A percentile compares a stretch with the other conserved stretches of the same genome.
Evolutionary conservation across 2,113 vertebrate species (phyloP).

Genomic region (Thryonomys swinderianus): DNA sequence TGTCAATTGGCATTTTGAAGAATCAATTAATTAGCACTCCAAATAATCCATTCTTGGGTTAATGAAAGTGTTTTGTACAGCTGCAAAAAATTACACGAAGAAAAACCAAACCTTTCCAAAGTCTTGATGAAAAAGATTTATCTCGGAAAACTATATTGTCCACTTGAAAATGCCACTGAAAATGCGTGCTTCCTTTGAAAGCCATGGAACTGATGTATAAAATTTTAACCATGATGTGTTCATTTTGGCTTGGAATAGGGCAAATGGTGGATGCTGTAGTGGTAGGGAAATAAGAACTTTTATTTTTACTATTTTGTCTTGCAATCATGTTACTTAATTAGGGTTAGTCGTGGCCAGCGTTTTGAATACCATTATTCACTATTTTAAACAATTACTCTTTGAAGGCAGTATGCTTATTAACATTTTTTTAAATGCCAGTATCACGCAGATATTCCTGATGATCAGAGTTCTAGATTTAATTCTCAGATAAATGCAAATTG

Average conservation of each 20-base stretch:
- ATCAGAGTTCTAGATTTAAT: slow-evolving; percentile 57
- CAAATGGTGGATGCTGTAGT: neutral
- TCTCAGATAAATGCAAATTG: slow-evolving; percentile 49
- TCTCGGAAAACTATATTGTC: slow-evolving; percentile 41
- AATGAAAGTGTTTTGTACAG: slow-evolving; percentile 90
- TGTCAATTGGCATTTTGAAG: slow-evolving; percentile 91
- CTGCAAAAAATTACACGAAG: slow-evolving; percentile 85
- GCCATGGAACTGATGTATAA: neutral
- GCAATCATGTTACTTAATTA: slow-evolving; percentile 74
- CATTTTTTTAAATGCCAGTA: slow-evolving; percentile 51
- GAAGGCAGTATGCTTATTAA: slow-evolving; percentile 52
- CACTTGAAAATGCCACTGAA: slow-evolving; percentile 47
- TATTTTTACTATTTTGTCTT: slow-evolving; percentile 57
- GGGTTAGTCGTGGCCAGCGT: slow-evolving; percentile 50
- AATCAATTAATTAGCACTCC: slow-evolving; percentile 93
- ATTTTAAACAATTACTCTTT: slow-evolving; percentile 69
- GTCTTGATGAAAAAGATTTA: slow-evolving; percentile 74
- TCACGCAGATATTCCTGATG: neutral
- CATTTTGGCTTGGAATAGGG: slow-evolving; percentile 56
- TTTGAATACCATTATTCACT: slow-evolving; percentile 65
- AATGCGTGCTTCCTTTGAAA: neutral
- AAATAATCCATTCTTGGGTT: slow-evolving; percentile 91
- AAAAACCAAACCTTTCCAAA: slow-evolving; percentile 83
- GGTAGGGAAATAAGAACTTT: slow-evolving; percentile 67
- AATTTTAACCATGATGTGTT: neutral